Base-by-base conservation (phyloP, 2,113 vertebrate species). In the Nestor notabilis region DNA sequence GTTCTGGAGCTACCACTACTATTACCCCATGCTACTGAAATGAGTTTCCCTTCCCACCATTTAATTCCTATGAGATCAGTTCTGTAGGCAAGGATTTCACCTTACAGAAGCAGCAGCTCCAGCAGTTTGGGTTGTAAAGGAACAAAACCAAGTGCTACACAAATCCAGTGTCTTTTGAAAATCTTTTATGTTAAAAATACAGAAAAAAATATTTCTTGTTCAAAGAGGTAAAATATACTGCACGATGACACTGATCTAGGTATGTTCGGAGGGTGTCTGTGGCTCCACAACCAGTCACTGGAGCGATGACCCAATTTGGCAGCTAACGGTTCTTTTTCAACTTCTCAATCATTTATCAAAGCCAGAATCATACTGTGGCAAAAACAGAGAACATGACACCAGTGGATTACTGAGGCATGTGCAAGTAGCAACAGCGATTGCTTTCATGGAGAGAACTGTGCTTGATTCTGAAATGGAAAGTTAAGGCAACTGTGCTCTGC, bases 301-400 rank as follows among this genome's bases (percentile, higher is more conserved):
- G 95, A 96, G 98, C 95, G 90, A 85, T 92, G 97, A 90, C 87
- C 93, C 89, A 84, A 61, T 96, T 56, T 43, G 84, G 97, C 96
- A 92, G 92, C 53, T 90, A 95, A 93, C 17, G 68, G 39, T 92
- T 96, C 81, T 89, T 90, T 80, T 75, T 90, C 93, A 50, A 87
- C 94, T 92, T 99, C 95, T 97, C 99, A 99, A 97, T 99, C 99
- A 71, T 99, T 99, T 97, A 99, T 99, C 97, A 99, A 97, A 95
- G 99, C 99, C 98, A 99, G 98, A 96, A 99, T 99, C 99, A 99
- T 99, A 98, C 99, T 99, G 98, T 25, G 97, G 93, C 93, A 95
- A 97, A 97, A 78, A 96, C 77, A 97, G 91, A 95, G 97, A 92
- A 97, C 78, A 91, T 8, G 14, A 65, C 5, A 96, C 94, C 69